Conservation (phyloP, 2,888 invertebrate genomes). For the Dione juno region DNA sequence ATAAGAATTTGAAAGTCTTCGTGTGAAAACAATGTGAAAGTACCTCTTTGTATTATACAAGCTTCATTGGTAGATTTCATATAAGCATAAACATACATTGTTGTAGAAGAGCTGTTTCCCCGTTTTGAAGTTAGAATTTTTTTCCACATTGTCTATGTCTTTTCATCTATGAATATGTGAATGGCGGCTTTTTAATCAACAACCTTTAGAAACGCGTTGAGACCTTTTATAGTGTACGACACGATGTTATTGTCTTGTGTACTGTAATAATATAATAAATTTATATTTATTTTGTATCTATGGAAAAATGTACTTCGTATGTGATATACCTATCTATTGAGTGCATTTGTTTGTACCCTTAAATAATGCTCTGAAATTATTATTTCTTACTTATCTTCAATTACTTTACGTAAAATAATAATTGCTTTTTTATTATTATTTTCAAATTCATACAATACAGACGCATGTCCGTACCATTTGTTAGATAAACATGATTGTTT, state of each 20-base stretch:
- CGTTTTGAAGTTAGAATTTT: slow-evolving; percentile 21
- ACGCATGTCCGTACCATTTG: too few species aligned
- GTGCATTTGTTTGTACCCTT: too few species aligned
- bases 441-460: too few species aligned
- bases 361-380: too few species aligned
- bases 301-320: not conserved
- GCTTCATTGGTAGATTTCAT: slow-evolving; percentile 8
- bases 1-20: not conserved
- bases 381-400: too few species aligned
- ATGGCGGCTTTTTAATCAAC: slow-evolving; percentile 28
- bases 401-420: too few species aligned
- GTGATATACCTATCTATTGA: too few species aligned
- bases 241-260: slow-evolving; percentile 15
- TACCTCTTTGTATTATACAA: not conserved
- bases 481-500: too few species aligned
- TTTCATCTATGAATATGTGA: slow-evolving; percentile 25
- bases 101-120: slow-evolving; percentile 10
- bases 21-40: not conserved
- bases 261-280: not conserved
- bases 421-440: too few species aligned
- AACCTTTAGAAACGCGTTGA: slow-evolving; percentile 22
- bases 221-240: slow-evolving; percentile 9
- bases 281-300: not conserved
- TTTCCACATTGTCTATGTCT: slow-evolving; percentile 20
- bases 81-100: slow-evolving; percentile 5